Conservation (phyloP, 1,140 invertebrate genomes). For the Liolophura sinensis region DNA sequence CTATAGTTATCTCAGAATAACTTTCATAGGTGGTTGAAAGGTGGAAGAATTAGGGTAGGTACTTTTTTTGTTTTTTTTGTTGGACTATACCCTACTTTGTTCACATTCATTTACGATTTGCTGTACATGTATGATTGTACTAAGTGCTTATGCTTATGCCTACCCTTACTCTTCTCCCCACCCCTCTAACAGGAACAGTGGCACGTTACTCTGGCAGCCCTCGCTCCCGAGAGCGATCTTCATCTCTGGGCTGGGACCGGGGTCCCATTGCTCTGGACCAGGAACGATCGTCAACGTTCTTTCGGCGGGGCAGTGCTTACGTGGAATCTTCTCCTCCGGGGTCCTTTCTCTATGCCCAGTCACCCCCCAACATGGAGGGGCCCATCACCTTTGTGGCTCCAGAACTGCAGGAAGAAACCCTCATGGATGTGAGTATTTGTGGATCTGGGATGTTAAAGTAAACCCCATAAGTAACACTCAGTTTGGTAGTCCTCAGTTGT, state of each 20-base stretch:
- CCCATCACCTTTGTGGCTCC: slow-evolving; percentile 83
- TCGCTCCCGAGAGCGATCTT: background rate
- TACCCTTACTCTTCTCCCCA: too few species aligned
- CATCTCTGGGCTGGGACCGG: background rate
- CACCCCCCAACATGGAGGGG: slow-evolving; percentile 62
- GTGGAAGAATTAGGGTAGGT: too few species aligned
- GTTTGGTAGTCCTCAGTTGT: too few species aligned
- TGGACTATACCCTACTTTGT: too few species aligned
- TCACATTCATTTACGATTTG: too few species aligned
- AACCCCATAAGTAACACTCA: background rate
- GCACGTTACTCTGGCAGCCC: background rate
- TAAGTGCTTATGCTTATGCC: too few species aligned
- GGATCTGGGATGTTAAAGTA: background rate
- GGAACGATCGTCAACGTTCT: slow-evolving; percentile 18
- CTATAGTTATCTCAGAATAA: too few species aligned
- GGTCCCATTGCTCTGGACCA: slow-evolving; percentile 29
- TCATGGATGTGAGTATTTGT: slow-evolving; percentile 73
- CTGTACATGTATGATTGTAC: too few species aligned
- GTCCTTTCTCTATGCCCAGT: slow-evolving; percentile 55
- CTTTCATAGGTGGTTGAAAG: too few species aligned
- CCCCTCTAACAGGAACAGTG: too few species aligned
- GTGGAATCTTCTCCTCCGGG: slow-evolving; percentile 37
- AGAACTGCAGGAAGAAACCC: slow-evolving; percentile 92
- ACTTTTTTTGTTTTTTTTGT: too few species aligned
- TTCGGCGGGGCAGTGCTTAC: slow-evolving; percentile 17